Evolutionary conservation across 2,888 invertebrate genomes (phyloP).

Genomic region (Nomada goodeniana): DNA sequence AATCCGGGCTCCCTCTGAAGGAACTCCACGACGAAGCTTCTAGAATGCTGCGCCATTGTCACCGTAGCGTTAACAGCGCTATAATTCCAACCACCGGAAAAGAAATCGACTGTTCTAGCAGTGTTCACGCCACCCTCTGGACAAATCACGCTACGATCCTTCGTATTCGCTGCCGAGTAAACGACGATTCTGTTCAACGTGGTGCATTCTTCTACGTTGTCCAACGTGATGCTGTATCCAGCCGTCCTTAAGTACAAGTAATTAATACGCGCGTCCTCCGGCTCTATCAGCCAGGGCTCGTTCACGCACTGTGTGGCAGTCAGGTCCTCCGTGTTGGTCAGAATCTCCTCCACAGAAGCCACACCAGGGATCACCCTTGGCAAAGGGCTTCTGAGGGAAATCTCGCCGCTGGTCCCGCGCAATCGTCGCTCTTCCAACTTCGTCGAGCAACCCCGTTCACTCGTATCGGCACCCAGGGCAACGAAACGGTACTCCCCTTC

Average conservation of each 20-base stretch:
- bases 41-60: slow-evolving; percentile 85
- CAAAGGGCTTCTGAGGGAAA: slow-evolving; percentile 88
- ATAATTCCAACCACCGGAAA: slow-evolving; percentile 89
- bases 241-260: slow-evolving; percentile 90
- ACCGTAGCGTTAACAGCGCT: slow-evolving; percentile 69
- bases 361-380: slow-evolving; percentile 77
- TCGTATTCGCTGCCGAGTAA: slow-evolving; percentile 89
- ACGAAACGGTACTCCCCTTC: slow-evolving; percentile 90
- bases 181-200: slow-evolving; percentile 90
- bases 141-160: slow-evolving; percentile 88
- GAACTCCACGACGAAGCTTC: slow-evolving; percentile 91
- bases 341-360: slow-evolving; percentile 73
- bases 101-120: slow-evolving; percentile 87
- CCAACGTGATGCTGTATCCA: slow-evolving; percentile 86
- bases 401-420: slow-evolving; percentile 90
- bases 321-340: slow-evolving; percentile 77
- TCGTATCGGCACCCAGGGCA: slow-evolving; percentile 68
- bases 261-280: slow-evolving; percentile 89
- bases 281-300: slow-evolving; percentile 92
- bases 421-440: slow-evolving; percentile 88
- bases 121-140: slow-evolving; percentile 84
- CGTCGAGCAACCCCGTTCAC: slow-evolving; percentile 87
- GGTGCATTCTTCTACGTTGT: slow-evolving; percentile 85
- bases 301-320: slow-evolving; percentile 87
- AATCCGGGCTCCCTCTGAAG: slow-evolving; percentile 90